phyloP scores from a whole-genome alignment of 2,797 vertebrate genomes.

The Argyrosomus regius region DNA sequence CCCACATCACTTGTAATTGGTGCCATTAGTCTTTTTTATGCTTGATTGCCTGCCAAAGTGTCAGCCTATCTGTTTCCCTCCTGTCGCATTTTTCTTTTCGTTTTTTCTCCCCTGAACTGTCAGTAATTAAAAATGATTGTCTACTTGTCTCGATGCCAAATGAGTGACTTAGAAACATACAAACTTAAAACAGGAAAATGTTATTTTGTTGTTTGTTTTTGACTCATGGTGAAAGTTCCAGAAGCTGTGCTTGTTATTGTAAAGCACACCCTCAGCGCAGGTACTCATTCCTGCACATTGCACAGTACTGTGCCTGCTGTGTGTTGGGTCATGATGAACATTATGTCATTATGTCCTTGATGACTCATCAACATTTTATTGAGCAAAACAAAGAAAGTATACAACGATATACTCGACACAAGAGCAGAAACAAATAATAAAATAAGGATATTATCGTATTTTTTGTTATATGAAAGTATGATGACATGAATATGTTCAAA shows the following conservation, averaged over 20 bases:
- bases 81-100: conserved; percentile 33
- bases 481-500: background rate
- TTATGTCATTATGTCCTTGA: background rate
- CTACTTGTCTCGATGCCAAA: conserved; percentile 48
- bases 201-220: conserved; percentile 23
- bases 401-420: background rate
- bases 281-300: conserved; percentile 9
- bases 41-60: conserved; percentile 80
- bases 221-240: conserved; percentile 16
- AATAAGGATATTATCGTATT: background rate
- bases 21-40: conserved; percentile 77
- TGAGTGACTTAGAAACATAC: conserved; percentile 27
- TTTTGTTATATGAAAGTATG: background rate
- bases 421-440: background rate
- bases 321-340: conserved; percentile 26
- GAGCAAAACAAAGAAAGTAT: background rate
- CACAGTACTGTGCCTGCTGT: background rate
- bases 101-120: conserved; percentile 28
- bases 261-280: background rate
- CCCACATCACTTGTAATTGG: conserved; percentile 78
- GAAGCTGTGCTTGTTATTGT: background rate
- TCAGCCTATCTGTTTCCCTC: conserved; percentile 65
- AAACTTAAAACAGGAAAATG: background rate
- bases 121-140: conserved; percentile 74
- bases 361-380: conserved; percentile 41